Base-by-base conservation (phyloP, 2,797 vertebrate genomes). In the Diglossa cyanea region DNA sequence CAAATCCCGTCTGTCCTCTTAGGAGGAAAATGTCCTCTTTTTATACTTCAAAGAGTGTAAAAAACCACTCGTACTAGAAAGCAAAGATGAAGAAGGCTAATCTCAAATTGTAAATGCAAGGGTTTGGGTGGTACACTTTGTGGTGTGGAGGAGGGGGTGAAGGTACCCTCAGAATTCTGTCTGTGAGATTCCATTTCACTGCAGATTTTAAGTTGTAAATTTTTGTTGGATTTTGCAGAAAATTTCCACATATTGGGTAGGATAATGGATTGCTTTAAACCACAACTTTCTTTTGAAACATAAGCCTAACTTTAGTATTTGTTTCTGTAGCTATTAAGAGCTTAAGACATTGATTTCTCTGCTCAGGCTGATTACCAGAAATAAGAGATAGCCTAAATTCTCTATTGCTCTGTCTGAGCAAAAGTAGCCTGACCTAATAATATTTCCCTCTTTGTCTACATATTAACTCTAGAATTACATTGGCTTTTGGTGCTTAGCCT, bases 311-410 rank as follows among this genome's bases (percentile, higher is more conserved):
- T 74, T 70, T 17, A n/a, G 17, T 85, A 9, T 67, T 81, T 95
- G 77, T 87, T 78, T 85, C 65, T 72, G 2, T 44, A 87, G 26
- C 40, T 90, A 45, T 80, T 62, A 71, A 72, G 72, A 78, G 48
- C 30, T 70, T 85, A 80, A 88, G 54, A 68, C 30, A 54, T 72
- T 78, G 73, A 93, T 95, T 91, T 90, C 50, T 81, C 85, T 88
- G 70, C 51, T 90, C 60, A 78, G 73, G 37, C 44, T 90, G 79
- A 91, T 87, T 80, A 86, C n/a, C 31, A 75, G 54, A 71, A 87
- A 13, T 44, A 35, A 74, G 88, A 73, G 58, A 65, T 10, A 77
- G 39, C 15, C 50, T 80, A 61, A 79, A 83, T 88, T 91, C 58
- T 88, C 50, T 51, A 21, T 71, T 44, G 14, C 37, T 91, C 25